Conservation (phyloP, 2,113 vertebrate genomes). For the Struthidea cinerea region DNA sequence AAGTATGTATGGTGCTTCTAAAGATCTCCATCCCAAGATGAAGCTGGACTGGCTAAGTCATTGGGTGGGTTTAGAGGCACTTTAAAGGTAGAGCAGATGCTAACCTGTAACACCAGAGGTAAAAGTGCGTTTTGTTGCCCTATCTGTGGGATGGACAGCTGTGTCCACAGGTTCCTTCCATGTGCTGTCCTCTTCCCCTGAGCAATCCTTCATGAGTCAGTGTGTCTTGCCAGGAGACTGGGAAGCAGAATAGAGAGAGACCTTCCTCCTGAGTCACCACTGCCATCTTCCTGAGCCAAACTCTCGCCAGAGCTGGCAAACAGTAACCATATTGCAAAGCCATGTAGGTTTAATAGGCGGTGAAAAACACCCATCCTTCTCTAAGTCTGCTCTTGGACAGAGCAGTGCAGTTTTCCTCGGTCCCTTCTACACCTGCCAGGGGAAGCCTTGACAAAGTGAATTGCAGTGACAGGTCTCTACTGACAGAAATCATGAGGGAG, state of each 20-base stretch:
- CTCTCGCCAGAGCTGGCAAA: background rate
- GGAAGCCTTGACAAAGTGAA: background rate
- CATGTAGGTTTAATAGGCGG: background rate
- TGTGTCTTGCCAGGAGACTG: accelerated
- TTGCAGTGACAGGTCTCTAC: accelerated
- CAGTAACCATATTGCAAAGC: background rate
- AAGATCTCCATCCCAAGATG: background rate
- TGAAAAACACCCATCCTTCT: background rate
- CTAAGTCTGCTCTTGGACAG: background rate
- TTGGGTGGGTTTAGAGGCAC: background rate
- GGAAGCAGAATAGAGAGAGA: background rate
- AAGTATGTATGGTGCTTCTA: background rate
- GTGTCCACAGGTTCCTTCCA: background rate
- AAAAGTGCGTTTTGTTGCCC: background rate
- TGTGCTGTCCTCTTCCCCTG: background rate
- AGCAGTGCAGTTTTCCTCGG: background rate
- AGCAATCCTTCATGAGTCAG: background rate
- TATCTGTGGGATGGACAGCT: background rate
- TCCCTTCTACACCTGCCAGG: background rate
- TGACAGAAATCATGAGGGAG: background rate
- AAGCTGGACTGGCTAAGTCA: background rate
- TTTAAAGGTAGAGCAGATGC: background rate
- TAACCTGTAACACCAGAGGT: background rate
- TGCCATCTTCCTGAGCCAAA: background rate
- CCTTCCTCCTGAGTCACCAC: background rate